phyloP scores from a whole-genome alignment of 2,797 vertebrate species.

The Naso thynnoides region DNA sequence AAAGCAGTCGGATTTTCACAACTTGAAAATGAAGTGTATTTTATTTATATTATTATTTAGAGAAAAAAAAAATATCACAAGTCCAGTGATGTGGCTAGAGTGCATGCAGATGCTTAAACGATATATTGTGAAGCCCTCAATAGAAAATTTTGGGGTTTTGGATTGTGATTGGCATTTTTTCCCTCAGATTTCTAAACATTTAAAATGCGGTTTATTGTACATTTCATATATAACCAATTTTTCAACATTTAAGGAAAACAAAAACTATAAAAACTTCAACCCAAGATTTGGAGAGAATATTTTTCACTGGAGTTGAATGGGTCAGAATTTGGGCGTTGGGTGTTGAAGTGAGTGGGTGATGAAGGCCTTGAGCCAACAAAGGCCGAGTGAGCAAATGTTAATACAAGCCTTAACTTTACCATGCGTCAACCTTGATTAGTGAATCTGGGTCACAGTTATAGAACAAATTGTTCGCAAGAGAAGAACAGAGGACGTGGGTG shows the following conservation, averaged over 20 bases:
- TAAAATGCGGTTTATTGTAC: background rate
- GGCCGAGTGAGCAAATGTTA: constrained; percentile 48
- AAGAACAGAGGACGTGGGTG: constrained; percentile 55
- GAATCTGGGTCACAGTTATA: constrained; percentile 72
- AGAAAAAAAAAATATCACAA: too few species aligned
- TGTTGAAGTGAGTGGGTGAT: constrained; percentile 14
- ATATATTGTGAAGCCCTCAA: too few species aligned
- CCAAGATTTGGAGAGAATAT: background rate
- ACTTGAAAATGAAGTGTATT: too few species aligned
- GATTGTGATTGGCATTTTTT: background rate
- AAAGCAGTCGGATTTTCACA: too few species aligned
- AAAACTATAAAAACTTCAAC: background rate
- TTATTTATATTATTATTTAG: too few species aligned
- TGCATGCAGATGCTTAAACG: too few species aligned
- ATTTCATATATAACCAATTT: background rate
- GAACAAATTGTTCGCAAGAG: constrained; percentile 68
- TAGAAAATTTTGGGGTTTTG: background rate
- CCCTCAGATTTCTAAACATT: background rate
- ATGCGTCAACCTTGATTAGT: constrained; percentile 37
- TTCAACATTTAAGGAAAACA: background rate
- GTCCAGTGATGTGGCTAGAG: too few species aligned
- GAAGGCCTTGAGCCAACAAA: constrained; percentile 29
- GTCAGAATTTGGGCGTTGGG: background rate
- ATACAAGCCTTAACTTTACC: constrained; percentile 46
- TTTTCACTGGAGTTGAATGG: background rate